Evolutionary conservation across 2,797 vertebrate genomes (phyloP).

Genomic region (Leptoclinus maculatus): DNA sequence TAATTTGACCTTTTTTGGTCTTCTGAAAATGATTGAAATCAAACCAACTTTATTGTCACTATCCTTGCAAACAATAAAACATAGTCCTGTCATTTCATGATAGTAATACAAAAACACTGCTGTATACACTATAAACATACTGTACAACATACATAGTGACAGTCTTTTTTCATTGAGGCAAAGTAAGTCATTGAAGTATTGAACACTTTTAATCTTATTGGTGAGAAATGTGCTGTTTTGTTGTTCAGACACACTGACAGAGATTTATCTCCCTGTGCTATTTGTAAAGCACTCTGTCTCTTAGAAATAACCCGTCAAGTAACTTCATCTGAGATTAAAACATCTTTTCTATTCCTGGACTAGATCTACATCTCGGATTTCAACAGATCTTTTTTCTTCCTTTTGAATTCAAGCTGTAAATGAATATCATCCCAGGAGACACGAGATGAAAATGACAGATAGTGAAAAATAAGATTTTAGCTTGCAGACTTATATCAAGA

Average conservation of each 20-base stretch:
- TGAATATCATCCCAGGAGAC: constrained; percentile 44
- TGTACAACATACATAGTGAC: background rate
- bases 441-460: constrained; percentile 59
- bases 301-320: constrained; percentile 29
- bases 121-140: background rate
- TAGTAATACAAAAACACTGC: background rate
- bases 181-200: no score
- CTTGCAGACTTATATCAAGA: constrained; percentile 48
- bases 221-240: background rate
- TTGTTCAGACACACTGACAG: constrained; percentile 9
- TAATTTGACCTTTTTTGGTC: background rate
- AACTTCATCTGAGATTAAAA: constrained; percentile 51
- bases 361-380: constrained; percentile 43
- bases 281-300: constrained; percentile 1
- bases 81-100: background rate
- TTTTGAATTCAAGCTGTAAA: constrained; percentile 26
- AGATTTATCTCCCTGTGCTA: constrained; percentile 9
- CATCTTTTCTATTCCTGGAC: constrained; percentile 43
- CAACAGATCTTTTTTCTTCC: constrained; percentile 27
- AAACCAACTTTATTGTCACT: background rate
- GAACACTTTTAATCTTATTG: background rate
- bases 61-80: background rate
- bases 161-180: background rate
- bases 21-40: background rate
- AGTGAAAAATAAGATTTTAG: constrained; percentile 56